Evolutionary conservation across 2,113 vertebrate species (phyloP), one percentile per base, ranked within the genome.

Genomic region (Hippocampus comes): DNA sequence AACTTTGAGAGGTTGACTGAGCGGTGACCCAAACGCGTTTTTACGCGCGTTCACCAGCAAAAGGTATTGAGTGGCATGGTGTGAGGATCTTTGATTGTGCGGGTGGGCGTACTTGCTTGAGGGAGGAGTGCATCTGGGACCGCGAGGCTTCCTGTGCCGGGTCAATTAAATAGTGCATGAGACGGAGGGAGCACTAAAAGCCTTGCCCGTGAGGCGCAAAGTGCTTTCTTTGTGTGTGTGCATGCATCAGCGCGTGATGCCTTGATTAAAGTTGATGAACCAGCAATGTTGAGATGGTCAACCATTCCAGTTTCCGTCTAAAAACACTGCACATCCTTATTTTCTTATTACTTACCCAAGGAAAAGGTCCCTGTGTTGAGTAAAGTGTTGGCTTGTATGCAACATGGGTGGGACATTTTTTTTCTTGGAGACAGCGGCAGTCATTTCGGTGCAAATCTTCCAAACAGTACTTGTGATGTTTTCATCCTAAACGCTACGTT

Each of bases 111-210:
- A 71, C 73, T 84, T 73, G 74, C 77, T 84, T 25, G 23, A 64
- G 83, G 81, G 86, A 86, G 87, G 70, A 87, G 89, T 90, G 88
- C 90, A 92, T 92, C 91, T 92, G 88, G 89, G 90, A 90, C 88
- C 82, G 78, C 84, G 78, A 87, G 86, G 90, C 91, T 93, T 93
- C 91, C 92, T 93, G 91, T 91, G 89, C 86, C 86, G 89, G 91
- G 90, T 91, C 90, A 93, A 92, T 93, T 93, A 92, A 93, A 93
- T 93, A 93, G 92, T 93, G 92, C 91, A 93, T 93, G 92, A 93
- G 92, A 90, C 89, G 90, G 90, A 90, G 91, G 90, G 90, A 90
- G 91, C 92, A 91, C 92, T 93, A 93, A 93, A 93, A 93, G 92
- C 92, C 88, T 87, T 86, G 90, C 90, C 90, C 82, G 72, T 73